Conservation (phyloP, 2,113 vertebrate species). For the Mionectes macconnelli region DNA sequence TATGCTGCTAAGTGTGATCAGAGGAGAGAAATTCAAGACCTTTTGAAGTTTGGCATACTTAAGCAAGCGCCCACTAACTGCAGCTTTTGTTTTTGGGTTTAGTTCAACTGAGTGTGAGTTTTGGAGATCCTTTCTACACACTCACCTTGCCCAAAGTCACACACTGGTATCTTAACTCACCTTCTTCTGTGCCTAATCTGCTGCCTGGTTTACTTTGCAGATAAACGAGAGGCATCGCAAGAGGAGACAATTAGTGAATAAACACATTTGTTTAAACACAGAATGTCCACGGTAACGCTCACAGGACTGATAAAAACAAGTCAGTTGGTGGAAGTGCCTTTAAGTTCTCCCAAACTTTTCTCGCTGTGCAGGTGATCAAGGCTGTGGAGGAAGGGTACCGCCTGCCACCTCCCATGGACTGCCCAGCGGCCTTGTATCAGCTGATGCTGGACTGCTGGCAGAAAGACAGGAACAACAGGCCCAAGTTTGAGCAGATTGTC, state of each 20-base stretch:
- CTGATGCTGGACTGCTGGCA: conserved; percentile 99
- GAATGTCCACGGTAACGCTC: background rate
- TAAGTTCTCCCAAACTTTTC: conserved; percentile 19
- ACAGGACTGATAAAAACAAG: conserved; percentile 2
- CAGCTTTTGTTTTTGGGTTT: conserved; percentile 9
- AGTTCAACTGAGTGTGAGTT: background rate
- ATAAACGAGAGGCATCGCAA: conserved; percentile 18
- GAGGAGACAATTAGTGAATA: conserved; percentile 28
- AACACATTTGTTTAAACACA: conserved; percentile 40
- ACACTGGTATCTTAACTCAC: background rate
- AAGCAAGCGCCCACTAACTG: background rate
- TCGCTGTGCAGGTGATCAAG: conserved; percentile 89
- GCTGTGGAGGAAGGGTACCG: conserved; percentile 97
- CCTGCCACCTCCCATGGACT: conserved; percentile 97
- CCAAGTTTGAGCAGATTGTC: conserved; percentile 98
- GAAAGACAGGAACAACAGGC: conserved; percentile 97
- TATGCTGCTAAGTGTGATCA: background rate
- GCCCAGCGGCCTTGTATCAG: conserved; percentile 95
- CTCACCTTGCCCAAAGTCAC: conserved; percentile 48
- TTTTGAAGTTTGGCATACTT: background rate
- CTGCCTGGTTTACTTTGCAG: conserved; percentile 40
- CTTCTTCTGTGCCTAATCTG: background rate
- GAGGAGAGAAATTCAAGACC: background rate
- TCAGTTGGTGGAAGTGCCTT: background rate
- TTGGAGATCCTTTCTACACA: background rate